Base-by-base conservation (phyloP, 2,113 vertebrate species). In the Cettia cetti region DNA sequence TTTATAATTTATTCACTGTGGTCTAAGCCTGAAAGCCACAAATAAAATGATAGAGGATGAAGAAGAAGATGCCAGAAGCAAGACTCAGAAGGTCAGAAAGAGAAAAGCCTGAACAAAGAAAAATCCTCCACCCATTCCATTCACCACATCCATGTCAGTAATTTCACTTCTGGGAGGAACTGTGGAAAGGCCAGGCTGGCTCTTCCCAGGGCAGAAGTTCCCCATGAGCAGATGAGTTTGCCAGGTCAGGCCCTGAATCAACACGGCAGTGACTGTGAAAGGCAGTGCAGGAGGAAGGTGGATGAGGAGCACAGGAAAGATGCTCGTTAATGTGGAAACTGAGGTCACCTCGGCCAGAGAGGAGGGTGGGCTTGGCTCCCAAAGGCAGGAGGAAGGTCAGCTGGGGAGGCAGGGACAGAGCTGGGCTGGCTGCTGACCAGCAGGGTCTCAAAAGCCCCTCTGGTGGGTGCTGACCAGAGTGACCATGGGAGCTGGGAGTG, bases 191-290 rank as follows among this genome's bases (percentile, higher is more conserved):
- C 45, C 80, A 86, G 65, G 11, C 40, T 79, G 75, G 42, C 40
- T 91, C 13, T 66, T 91, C 93, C 86, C 94, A 86, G 81, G 86
- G 66, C 82, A 40, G 61, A 37, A 59, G 37, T 85, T 86, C 84
- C 89, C 94, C 80, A 75, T 89, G 75, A 94, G 81, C 54, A 10
- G 21, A 56, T 5, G 33, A 81, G 88, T 90, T 83, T 83, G 61
- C 86, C 7, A 8, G 93, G 95, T 92, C 95, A 96, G 86, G 60
- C 78, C 72, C 59, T 56, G 87, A 77, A 91, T 86, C 93, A 90
- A 85, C 90, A 90, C 76, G 79, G n/a, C 86, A 68, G 42, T 54
- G 89, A 89, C 74, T 63, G 82, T 96, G 92, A 92, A 81, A 91
- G 93, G 50, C 93, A 92, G 89, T 23, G 71, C 69, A 68, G 95